Conservation (phyloP, 2,888 invertebrate genomes). For the Himalopsyche tibetana region DNA sequence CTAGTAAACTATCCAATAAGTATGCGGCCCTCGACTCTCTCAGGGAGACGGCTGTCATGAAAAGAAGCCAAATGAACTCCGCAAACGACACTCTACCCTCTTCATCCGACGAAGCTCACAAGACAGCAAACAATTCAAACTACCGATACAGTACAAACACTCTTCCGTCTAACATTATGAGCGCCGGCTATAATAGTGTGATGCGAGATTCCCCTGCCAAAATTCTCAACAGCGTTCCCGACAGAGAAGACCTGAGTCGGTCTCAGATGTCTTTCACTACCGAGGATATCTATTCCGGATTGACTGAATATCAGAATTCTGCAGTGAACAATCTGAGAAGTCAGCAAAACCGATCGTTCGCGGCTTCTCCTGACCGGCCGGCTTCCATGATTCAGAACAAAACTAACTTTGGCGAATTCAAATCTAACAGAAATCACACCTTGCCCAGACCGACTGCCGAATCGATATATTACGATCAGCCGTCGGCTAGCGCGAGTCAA, state of each 20-base stretch:
- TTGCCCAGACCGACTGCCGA: conserved; percentile 57
- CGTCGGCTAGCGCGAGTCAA: conserved; percentile 52
- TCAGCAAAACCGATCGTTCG: conserved; percentile 69
- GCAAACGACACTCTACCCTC: background rate
- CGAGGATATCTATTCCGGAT: conserved; percentile 29
- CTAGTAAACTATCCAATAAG: conserved; percentile 68
- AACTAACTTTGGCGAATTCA: conserved; percentile 62
- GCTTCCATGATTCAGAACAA: conserved; percentile 60
- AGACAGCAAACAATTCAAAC: conserved; percentile 44
- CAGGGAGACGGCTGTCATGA: conserved; percentile 54
- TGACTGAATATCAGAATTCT: conserved; percentile 45
- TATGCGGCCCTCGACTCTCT: conserved; percentile 63
- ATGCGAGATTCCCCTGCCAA: conserved; percentile 49
- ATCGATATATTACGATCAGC: conserved; percentile 57
- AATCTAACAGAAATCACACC: conserved; percentile 63
- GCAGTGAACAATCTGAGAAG: conserved; percentile 49
- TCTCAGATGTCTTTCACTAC: background rate
- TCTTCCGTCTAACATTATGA: conserved; percentile 52
- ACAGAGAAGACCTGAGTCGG: conserved; percentile 38
- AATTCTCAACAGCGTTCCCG: conserved; percentile 47
- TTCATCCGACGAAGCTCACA: conserved; percentile 52
- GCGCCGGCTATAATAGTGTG: conserved; percentile 47
- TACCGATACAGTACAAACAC: conserved; percentile 62
- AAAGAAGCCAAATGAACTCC: conserved; percentile 47
- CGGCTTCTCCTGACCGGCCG: conserved; percentile 71